phyloP scores from a whole-genome alignment of 1,140 invertebrate genomes.

The Octopus sinensis region DNA sequence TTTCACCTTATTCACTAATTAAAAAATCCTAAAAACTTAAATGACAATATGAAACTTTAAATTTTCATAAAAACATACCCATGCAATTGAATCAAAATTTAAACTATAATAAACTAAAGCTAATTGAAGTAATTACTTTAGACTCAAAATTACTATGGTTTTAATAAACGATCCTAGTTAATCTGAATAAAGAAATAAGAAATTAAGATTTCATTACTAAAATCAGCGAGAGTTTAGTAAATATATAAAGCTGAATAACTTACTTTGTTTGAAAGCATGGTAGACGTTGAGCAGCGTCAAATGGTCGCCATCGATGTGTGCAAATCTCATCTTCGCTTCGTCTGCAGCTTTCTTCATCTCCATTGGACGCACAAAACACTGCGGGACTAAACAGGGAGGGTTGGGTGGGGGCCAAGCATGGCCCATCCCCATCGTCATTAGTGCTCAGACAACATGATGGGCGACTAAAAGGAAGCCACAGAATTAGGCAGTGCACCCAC shows the following conservation, averaged over 20 bases:
- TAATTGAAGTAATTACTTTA: too few species aligned
- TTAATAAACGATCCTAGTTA: too few species aligned
- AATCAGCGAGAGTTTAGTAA: too few species aligned
- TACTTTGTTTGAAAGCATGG: conserved; percentile 99
- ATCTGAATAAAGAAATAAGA: too few species aligned
- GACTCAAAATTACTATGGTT: too few species aligned
- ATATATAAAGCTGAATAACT: conserved; percentile 59
- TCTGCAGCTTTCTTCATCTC: conserved; percentile 98
- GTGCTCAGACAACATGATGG: conserved; percentile 35
- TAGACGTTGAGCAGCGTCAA: conserved; percentile 91
- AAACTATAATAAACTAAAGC: too few species aligned
- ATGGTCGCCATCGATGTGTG: conserved; percentile 99
- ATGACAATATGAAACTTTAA: too few species aligned
- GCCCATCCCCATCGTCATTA: conserved; percentile 55
- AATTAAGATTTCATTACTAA: too few species aligned
- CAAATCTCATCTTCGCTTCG: conserved; percentile 98
- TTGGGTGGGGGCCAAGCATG: conserved; percentile 45
- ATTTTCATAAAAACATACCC: too few species aligned
- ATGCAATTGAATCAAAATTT: too few species aligned
- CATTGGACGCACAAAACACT: conserved; percentile 98
- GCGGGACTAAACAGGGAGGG: conserved; percentile 75
- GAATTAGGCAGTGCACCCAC: conserved; percentile 36
- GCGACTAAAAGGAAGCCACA: conserved; percentile 51
- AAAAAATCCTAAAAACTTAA: too few species aligned
- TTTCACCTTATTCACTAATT: too few species aligned